Conservation (phyloP, 2,888 invertebrate genomes). For the Orchesellides sinensis region DNA sequence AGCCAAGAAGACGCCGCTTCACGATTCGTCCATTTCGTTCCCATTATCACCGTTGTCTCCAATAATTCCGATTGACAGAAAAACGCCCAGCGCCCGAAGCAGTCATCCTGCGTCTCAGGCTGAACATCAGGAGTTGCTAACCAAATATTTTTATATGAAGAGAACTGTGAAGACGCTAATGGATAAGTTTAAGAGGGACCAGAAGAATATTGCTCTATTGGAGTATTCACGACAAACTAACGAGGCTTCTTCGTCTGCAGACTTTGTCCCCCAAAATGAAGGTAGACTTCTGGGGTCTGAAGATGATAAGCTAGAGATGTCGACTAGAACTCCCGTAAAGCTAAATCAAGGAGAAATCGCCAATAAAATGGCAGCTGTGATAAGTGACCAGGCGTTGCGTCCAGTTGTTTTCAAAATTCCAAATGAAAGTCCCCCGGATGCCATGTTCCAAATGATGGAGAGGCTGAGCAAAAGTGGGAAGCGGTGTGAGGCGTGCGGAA, state of each 20-base stretch:
- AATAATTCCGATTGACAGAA: background rate
- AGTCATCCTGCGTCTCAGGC: background rate
- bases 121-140: conserved; percentile 15
- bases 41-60: conserved; percentile 13
- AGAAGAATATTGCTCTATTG: background rate
- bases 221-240: conserved; percentile 9
- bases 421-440: conserved; percentile 15
- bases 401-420: conserved; percentile 20
- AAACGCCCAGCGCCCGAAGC: background rate
- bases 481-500: conserved; percentile 29
- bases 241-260: background rate
- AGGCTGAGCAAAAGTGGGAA: background rate
- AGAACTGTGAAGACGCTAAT: background rate
- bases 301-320: too few species aligned
- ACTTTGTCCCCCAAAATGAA: background rate
- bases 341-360: background rate
- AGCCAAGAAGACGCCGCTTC: too few species aligned
- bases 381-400: conserved; percentile 23
- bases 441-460: background rate
- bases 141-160: conserved; percentile 24
- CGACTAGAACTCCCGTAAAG: too few species aligned
- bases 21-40: too few species aligned
- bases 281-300: background rate
- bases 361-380: background rate
- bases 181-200: background rate